These are phyloP conservation scores for Chydorus sphaericus DNA, from an alignment of 2,888 invertebrate genomes.

Conservation along the genomic window DNA sequence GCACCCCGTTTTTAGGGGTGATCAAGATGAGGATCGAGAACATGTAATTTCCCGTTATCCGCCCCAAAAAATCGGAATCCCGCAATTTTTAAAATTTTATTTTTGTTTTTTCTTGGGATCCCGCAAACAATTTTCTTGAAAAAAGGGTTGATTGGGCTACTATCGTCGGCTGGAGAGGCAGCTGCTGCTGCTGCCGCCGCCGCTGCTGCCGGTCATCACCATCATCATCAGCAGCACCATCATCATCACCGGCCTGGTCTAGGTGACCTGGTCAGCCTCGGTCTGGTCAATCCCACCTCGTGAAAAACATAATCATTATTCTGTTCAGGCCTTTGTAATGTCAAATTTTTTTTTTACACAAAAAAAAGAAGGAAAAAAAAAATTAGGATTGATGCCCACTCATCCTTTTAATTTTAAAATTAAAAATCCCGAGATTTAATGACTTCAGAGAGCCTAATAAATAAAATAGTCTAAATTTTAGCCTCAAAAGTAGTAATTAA, in stretches of 20 bases:
- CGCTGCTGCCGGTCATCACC: no score
- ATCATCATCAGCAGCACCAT: neutral
- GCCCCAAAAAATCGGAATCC: neutral
- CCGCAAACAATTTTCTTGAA: neutral
- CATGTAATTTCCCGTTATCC: no score
- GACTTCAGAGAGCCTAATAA: no score
- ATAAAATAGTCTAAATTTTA: no score
- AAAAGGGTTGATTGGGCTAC: neutral
- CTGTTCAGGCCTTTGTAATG: neutral
- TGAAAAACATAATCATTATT: neutral
- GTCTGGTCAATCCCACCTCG: conserved; percentile 10
- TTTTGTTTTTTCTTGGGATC: neutral
- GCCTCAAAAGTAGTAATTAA: no score
- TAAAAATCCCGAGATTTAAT: neutral
- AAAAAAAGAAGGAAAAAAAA: neutral
- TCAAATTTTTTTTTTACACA: neutral
- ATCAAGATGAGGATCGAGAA: no score
- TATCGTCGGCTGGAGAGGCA: neutral
- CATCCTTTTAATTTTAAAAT: neutral
- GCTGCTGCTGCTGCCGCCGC: neutral
- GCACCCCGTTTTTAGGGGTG: no score
- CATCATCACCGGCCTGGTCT: conserved; percentile 1
- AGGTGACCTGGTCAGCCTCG: conserved; percentile 11
- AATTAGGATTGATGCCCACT: neutral
- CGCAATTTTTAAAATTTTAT: neutral